Evolutionary conservation across 2,113 vertebrate genomes (phyloP).

Genomic region (Leptodactylus fuscus): DNA sequence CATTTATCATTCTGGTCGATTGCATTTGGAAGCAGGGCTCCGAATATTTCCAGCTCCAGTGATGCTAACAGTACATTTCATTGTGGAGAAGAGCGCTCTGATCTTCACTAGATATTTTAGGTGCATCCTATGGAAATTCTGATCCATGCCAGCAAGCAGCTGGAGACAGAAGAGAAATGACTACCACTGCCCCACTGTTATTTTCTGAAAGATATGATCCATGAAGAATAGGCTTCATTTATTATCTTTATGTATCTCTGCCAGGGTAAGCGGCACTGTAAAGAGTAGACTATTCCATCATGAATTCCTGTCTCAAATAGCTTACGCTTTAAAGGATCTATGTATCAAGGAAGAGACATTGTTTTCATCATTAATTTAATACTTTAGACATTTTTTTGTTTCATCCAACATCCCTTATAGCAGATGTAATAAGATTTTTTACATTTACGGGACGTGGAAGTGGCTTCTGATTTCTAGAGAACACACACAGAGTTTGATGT

Average conservation of each 20-base stretch:
- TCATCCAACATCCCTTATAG: constrained; percentile 16
- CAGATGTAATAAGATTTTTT: constrained; percentile 7
- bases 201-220: constrained; percentile 60
- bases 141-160: constrained; percentile 57
- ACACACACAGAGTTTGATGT: background rate
- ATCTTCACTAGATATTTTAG: constrained; percentile 61
- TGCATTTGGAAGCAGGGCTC: background rate
- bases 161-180: constrained; percentile 59
- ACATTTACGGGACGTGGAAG: background rate
- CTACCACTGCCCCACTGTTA: constrained; percentile 51
- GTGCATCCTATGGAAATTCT: constrained; percentile 60
- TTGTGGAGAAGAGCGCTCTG: constrained; percentile 49
- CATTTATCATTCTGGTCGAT: constrained; percentile 34
- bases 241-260: constrained; percentile 57
- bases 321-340: constrained; percentile 39
- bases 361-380: constrained; percentile 39
- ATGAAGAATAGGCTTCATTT: constrained; percentile 60
- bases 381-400: background rate
- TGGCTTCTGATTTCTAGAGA: background rate
- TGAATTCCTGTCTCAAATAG: constrained; percentile 39
- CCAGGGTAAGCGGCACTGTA: constrained; percentile 53
- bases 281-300: constrained; percentile 42
- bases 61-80: constrained; percentile 48
- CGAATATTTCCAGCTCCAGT: constrained; percentile 39
- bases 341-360: constrained; percentile 41